Conservation (phyloP, 1,140 invertebrate species). For the Drosophila punjabiensis region DNA sequence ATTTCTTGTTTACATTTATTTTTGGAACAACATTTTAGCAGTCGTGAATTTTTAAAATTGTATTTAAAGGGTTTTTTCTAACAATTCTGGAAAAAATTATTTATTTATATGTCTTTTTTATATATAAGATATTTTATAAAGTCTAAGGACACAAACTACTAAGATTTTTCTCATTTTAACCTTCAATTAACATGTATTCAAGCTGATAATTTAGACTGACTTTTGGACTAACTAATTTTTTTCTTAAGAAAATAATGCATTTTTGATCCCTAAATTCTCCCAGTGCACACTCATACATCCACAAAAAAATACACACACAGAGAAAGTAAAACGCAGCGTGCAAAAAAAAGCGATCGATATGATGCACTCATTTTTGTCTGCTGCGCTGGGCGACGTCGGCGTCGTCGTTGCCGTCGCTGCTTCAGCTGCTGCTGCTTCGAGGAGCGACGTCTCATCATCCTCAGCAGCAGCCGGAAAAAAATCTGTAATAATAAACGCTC, state of each 20-base stretch:
- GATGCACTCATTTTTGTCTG: slow-evolving; percentile 85
- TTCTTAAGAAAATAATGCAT: background rate
- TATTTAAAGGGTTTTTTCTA: background rate
- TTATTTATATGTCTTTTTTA: background rate
- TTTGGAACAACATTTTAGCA: background rate
- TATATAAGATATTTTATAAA: background rate
- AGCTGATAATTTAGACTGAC: no score
- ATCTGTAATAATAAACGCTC: slow-evolving; percentile 83
- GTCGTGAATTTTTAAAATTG: no score
- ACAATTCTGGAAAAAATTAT: background rate
- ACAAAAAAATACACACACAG: slow-evolving; percentile 23
- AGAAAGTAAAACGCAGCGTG: slow-evolving; percentile 76
- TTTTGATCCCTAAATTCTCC: background rate
- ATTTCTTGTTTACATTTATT: background rate
- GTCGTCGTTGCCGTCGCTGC: slow-evolving; percentile 32
- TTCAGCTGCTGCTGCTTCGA: slow-evolving; percentile 53
- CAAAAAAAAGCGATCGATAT: slow-evolving; percentile 85
- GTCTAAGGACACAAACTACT: background rate
- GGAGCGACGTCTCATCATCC: slow-evolving; percentile 65
- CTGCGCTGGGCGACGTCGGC: slow-evolving; percentile 65
- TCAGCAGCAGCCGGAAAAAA: slow-evolving; percentile 57
- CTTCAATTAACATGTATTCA: background rate
- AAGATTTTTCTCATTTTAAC: background rate
- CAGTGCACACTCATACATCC: slow-evolving; percentile 25
- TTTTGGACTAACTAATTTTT: background rate